phyloP scores from a whole-genome alignment of 2,888 invertebrate species.

The Chymomyza procnemis region DNA sequence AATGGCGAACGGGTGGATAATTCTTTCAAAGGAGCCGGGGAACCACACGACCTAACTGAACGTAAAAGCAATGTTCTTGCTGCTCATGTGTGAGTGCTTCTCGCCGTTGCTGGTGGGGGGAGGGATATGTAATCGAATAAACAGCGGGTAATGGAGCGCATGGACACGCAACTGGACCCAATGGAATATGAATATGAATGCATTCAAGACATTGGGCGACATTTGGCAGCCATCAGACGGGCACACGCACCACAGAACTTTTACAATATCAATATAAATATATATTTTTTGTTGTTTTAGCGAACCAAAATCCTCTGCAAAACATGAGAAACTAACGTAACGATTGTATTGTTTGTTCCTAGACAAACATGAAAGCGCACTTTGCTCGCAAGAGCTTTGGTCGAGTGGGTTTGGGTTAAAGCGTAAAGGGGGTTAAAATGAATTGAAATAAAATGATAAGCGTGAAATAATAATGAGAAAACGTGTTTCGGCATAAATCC shows the following conservation, averaged over 20 bases:
- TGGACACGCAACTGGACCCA: conserved; percentile 64
- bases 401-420: background rate
- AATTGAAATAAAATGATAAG: conserved; percentile 73
- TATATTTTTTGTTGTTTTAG: background rate
- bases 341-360: conserved; percentile 51
- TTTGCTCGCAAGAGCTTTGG: conserved; percentile 26
- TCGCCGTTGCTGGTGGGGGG: no score
- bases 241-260: conserved; percentile 20
- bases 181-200: conserved; percentile 72
- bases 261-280: conserved; percentile 43
- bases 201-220: conserved; percentile 38
- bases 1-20: conserved; percentile 23
- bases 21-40: background rate
- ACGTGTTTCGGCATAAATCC: conserved; percentile 71
- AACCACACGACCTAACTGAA: background rate
- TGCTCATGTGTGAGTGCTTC: conserved; percentile 13
- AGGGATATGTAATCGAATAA: conserved; percentile 58
- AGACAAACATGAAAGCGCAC: conserved; percentile 67
- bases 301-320: conserved; percentile 19
- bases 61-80: background rate
- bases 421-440: conserved; percentile 28
- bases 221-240: conserved; percentile 16
- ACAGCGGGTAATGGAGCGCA: conserved; percentile 59
- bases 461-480: conserved; percentile 69
- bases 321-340: conserved; percentile 51